Base-by-base conservation (phyloP, 2,797 vertebrate genomes). In the Amazonetta brasiliensis region DNA sequence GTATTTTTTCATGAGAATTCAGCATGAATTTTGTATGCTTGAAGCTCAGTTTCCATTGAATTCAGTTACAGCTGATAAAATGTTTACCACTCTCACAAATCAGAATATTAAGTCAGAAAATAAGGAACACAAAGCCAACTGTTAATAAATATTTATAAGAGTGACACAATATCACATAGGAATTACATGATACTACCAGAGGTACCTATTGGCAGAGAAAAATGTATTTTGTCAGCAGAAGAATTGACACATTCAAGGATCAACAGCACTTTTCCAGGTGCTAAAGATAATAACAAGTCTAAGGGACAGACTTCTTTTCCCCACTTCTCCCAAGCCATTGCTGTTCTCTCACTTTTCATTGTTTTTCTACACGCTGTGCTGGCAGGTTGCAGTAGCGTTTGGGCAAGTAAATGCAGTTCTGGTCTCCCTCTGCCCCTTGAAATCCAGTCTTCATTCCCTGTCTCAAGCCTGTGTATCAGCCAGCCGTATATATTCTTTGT, bases 131-230 rank as follows among this genome's bases (percentile, higher is more conserved):
- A 84, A 86, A 94, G 62, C 74, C 67, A 84, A 63, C 91, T 89
- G 92, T 88, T 84, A 91, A 88, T 81, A 95, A 88, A 89, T 95
- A 91, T 87, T 85, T 31, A 92, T 95, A 87, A 85, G 63, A 90
- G 21, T 83, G 73, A 95, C 58, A 12, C 13, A 85, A 79, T 66
- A 92, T 83, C 82, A 84, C 62, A 91, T 8, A 89, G 67, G 84
- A 95, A 92, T 92, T 91, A 72, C 76, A 35, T 52, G 23, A 60
- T 39, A 68, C 10, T 46, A 83, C 66, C 37, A 85, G n/a, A 19
- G 33, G 55, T 73, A 92, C 35, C 35, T 87, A 85, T 4, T 74
- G 78, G 67, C 67, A 87, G 18, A 50, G 72, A 46, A 91, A 92
- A 87, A n/a, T 19, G 6, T 25, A 92, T 62, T 94, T 92, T 94